These are phyloP conservation scores for Paradoxurus hermaphroditus DNA, from an alignment of 2,113 vertebrate genomes.

Conservation along the genomic window DNA sequence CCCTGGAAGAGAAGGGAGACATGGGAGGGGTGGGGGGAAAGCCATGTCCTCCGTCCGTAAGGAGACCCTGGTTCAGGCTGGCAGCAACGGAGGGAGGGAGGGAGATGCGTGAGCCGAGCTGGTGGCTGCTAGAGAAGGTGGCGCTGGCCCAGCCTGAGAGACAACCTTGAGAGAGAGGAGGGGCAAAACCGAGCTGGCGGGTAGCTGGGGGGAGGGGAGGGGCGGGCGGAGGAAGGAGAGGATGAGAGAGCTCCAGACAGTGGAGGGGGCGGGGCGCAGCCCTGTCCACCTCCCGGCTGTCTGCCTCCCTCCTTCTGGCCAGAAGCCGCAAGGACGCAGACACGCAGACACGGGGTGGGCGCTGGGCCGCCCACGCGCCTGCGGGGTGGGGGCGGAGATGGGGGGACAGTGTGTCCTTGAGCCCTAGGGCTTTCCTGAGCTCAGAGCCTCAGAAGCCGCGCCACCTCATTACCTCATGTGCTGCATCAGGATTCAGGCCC, in stretches of 20 bases:
- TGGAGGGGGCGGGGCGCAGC: background rate
- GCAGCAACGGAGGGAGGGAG: fast-evolving
- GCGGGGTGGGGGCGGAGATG: background rate
- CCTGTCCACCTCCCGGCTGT: background rate
- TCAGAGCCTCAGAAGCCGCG: background rate
- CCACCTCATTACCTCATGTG: background rate
- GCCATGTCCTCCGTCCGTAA: background rate
- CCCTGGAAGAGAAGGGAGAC: background rate
- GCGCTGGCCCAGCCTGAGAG: background rate
- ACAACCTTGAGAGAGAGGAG: slow-evolving; percentile 51
- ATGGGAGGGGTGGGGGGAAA: fast-evolving
- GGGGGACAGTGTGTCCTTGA: slow-evolving; percentile 14
- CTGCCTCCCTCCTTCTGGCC: background rate
- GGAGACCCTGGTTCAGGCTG: background rate
- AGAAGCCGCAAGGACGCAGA: background rate
- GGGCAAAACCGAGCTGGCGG: background rate
- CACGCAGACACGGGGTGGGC: background rate
- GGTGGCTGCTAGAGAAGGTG: background rate
- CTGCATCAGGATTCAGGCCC: background rate
- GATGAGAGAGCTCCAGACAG: background rate
- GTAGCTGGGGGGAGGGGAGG: background rate
- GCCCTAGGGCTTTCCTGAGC: background rate
- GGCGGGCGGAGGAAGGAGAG: background rate
- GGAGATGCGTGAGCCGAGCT: background rate
- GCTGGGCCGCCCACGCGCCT: fast-evolving